A percentile compares a stretch with the other conserved stretches of the same genome.
Evolutionary conservation across 2,113 vertebrate species (phyloP).

Genomic region (Trachemys scripta): DNA sequence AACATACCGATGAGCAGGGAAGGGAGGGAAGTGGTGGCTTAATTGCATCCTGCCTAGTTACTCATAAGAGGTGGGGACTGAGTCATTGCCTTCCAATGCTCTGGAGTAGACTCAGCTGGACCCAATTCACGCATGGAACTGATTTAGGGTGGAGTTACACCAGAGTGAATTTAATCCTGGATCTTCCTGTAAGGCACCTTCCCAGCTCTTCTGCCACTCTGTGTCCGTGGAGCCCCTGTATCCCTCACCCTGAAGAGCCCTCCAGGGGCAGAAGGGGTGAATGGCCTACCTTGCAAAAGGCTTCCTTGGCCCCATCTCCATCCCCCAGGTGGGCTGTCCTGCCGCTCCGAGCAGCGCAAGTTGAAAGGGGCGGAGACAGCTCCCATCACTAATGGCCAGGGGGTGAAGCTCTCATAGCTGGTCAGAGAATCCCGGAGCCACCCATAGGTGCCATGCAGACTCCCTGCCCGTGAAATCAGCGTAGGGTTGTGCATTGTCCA

Average conservation of each 20-base stretch:
- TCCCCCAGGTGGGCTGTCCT: neutral
- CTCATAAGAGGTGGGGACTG: conserved; percentile 5
- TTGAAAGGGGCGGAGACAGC: neutral
- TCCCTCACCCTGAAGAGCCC: neutral
- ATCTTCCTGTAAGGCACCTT: neutral
- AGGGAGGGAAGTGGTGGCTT: conserved; percentile 9
- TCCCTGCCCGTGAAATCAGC: neutral
- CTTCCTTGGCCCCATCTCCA: neutral
- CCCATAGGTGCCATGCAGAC: neutral
- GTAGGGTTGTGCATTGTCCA: neutral
- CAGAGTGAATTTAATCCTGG: accelerated
- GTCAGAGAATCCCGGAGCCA: neutral
- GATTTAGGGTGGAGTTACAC: neutral
- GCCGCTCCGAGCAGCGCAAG: neutral
- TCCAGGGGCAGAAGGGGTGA: neutral
- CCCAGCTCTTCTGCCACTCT: neutral
- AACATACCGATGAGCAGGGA: neutral
- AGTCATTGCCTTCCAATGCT: conserved; percentile 21
- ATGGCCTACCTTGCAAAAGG: neutral
- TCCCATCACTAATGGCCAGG: neutral
- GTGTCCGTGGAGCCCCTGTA: neutral
- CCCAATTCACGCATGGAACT: neutral
- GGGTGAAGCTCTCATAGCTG: neutral
- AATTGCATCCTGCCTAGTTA: conserved; percentile 38
- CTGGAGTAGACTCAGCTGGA: accelerated